Percentiles rank a stretch among this genome's conserved stretches.
phyloP scores from a whole-genome alignment of 2,113 vertebrate genomes.

The Rhinopomastus cyanomelas region DNA sequence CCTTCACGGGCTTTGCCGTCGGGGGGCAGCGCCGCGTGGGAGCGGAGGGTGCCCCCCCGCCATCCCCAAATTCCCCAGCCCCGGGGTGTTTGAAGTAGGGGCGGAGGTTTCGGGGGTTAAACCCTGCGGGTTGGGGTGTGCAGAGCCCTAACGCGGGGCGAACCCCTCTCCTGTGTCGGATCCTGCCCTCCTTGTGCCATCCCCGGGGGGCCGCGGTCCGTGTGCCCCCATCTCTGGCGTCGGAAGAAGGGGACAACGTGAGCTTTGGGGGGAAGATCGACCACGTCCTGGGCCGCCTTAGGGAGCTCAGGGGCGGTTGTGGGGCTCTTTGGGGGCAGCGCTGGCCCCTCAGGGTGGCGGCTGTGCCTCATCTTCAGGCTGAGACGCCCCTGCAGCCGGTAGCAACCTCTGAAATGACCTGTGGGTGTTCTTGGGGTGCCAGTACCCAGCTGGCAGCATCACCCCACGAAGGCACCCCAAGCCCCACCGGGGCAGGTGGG shows the following conservation, averaged over 20 bases:
- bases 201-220: not conserved
- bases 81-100: too few species aligned
- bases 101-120: too few species aligned
- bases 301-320: not conserved
- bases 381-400: not conserved
- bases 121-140: too few species aligned
- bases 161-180: not conserved
- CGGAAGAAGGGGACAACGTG: not conserved
- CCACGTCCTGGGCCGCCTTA: not conserved
- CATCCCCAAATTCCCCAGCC: too few species aligned
- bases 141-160: not conserved
- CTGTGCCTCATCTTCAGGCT: rapidly evolving
- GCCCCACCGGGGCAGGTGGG: not conserved
- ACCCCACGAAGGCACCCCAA: rapidly evolving
- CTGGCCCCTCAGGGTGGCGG: too few species aligned
- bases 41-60: not conserved
- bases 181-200: not conserved
- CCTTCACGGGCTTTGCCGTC: not conserved
- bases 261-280: not conserved
- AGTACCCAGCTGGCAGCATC: not conserved
- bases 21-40: not conserved
- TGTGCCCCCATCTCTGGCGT: not conserved
- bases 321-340: not conserved
- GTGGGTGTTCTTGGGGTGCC: not conserved
- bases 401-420: not conserved